These are phyloP conservation scores for Leptopilina boulardi DNA, from an alignment of 1,140 invertebrate species.

Conservation along the genomic window DNA sequence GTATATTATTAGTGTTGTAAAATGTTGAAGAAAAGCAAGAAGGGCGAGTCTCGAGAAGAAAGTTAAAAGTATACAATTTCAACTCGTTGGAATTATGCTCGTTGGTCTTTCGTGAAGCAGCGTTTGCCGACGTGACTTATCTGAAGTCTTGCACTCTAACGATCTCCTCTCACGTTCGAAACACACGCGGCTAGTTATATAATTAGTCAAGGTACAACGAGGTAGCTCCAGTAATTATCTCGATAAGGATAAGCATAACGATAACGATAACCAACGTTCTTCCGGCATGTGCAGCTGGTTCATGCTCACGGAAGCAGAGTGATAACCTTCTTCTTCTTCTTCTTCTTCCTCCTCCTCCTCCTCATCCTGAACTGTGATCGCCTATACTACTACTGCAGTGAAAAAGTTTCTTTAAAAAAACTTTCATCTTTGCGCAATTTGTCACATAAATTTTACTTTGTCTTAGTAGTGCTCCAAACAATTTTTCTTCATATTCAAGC, in stretches of 20 bases:
- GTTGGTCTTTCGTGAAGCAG: slow-evolving; percentile 22
- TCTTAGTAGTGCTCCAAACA: background rate
- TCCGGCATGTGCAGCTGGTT: slow-evolving; percentile 37
- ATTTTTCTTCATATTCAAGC: background rate
- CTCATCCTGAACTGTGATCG: slow-evolving; percentile 44
- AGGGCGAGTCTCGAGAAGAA: background rate
- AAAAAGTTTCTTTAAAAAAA: background rate
- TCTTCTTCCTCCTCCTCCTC: too few species aligned
- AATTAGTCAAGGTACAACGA: slow-evolving; percentile 42
- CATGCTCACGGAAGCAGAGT: slow-evolving; percentile 37
- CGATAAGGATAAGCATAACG: slow-evolving; percentile 24
- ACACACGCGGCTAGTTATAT: slow-evolving; percentile 35
- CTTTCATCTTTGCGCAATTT: background rate
- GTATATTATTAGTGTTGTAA: background rate
- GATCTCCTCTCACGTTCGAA: background rate
- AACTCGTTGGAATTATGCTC: background rate
- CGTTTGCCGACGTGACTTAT: slow-evolving; percentile 29
- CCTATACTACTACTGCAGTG: too few species aligned
- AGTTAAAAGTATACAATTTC: slow-evolving; percentile 16
- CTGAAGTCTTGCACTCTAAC: slow-evolving; percentile 22
- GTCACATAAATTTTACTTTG: background rate
- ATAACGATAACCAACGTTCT: slow-evolving; percentile 44
- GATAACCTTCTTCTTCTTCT: slow-evolving; percentile 45
- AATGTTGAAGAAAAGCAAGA: background rate
- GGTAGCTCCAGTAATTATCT: slow-evolving; percentile 35